Evolutionary conservation across 1,140 invertebrate species (phyloP).

Genomic region (Pseudomyrmex cubaensis): DNA sequence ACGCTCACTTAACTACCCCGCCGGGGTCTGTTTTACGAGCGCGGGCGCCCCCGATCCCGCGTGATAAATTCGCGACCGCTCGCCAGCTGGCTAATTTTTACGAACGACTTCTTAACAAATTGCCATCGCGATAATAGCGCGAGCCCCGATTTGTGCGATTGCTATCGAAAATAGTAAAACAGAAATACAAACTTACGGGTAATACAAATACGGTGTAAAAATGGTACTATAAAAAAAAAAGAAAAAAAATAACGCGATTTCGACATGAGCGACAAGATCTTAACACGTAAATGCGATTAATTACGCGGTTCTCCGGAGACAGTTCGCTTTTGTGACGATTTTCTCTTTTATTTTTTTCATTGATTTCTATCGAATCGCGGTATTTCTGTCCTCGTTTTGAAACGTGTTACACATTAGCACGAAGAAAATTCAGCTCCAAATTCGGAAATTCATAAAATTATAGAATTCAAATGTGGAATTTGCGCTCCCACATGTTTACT

Average conservation of each 20-base stretch:
- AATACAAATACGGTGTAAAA: not conserved
- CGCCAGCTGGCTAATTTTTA: slow-evolving; percentile 52
- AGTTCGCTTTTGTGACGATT: not conserved
- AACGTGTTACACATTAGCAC: slow-evolving; percentile 9
- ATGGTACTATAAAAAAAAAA: not conserved
- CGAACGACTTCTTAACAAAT: slow-evolving; percentile 31
- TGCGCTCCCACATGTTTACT: slow-evolving; percentile 1
- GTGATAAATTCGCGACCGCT: slow-evolving; percentile 45
- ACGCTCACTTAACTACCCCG: slow-evolving; percentile 47
- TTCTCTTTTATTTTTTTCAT: too few species aligned
- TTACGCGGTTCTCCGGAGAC: slow-evolving; percentile 29
- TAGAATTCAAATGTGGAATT: slow-evolving; percentile 15
- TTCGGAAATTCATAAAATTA: slow-evolving; percentile 39
- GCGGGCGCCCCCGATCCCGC: slow-evolving; percentile 12
- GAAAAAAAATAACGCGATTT: too few species aligned
- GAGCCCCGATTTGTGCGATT: not conserved
- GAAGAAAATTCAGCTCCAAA: slow-evolving; percentile 13
- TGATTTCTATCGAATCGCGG: not conserved
- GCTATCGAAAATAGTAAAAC: not conserved
- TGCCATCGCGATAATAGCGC: slow-evolving; percentile 25
- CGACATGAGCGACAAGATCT: too few species aligned
- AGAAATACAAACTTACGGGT: not conserved
- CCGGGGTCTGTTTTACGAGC: slow-evolving; percentile 45
- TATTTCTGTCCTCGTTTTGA: slow-evolving; percentile 3
- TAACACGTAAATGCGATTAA: too few species aligned